phyloP scores from a whole-genome alignment of 2,113 vertebrate genomes.

The Nothoprocta pentlandii region DNA sequence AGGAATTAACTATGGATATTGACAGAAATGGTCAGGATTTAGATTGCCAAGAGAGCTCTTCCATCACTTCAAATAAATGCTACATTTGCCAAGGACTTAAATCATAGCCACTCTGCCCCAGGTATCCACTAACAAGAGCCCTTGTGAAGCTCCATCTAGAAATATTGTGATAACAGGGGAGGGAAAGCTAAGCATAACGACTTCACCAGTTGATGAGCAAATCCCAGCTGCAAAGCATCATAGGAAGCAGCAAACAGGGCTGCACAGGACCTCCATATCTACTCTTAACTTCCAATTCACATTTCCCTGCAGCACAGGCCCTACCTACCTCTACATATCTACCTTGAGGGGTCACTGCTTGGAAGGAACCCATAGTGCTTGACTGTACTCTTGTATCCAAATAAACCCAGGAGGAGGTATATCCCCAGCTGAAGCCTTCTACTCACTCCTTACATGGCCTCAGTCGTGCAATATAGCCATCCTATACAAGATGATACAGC shows the following conservation, averaged over 20 bases:
- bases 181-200: neutral
- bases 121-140: neutral
- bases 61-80: neutral
- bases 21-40: slow-evolving; percentile 3
- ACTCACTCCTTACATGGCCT: neutral
- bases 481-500: neutral
- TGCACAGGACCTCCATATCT: neutral
- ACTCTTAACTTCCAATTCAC: rapidly evolving
- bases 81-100: neutral
- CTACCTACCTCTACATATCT: neutral
- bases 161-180: neutral
- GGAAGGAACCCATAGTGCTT: neutral
- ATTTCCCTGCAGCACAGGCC: neutral
- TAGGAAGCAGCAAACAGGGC: neutral
- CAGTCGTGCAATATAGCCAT: neutral
- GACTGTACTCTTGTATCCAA: neutral
- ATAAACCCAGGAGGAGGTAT: neutral
- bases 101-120: neutral
- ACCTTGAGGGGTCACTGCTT: neutral
- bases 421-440: neutral
- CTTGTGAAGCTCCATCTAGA: neutral
- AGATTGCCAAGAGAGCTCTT: neutral
- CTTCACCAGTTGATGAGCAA: neutral
- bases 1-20: neutral
- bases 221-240: neutral